Percentiles rank a stretch among this genome's conserved stretches.
phyloP scores from a whole-genome alignment of 2,888 invertebrate genomes.

The Crematogaster levior region DNA sequence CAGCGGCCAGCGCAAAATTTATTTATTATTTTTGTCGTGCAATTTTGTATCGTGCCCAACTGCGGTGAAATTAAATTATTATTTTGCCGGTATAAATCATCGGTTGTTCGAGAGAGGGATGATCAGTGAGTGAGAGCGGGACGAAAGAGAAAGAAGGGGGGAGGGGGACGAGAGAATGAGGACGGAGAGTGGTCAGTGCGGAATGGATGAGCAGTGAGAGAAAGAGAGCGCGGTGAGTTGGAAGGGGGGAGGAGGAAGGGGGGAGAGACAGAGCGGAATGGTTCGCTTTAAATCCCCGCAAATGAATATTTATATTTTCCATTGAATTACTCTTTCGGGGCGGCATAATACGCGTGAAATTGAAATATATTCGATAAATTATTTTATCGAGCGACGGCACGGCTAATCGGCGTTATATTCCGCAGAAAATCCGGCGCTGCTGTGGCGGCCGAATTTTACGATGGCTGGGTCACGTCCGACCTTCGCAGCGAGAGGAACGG shows the following conservation, averaged over 20 bases:
- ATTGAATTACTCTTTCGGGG: slow-evolving; percentile 85
- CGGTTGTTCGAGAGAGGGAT: slow-evolving; percentile 66
- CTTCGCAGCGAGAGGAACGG: slow-evolving; percentile 35
- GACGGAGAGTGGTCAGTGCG: slow-evolving; percentile 38
- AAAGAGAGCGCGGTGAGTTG: slow-evolving; percentile 51
- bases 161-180: slow-evolving; percentile 25
- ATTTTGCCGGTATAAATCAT: slow-evolving; percentile 85
- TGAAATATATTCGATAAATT: slow-evolving; percentile 85
- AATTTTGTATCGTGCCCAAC: slow-evolving; percentile 84
- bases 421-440: slow-evolving; percentile 70
- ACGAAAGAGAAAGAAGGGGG: slow-evolving; percentile 25
- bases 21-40: slow-evolving; percentile 86
- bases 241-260: neutral
- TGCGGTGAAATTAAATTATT: slow-evolving; percentile 85
- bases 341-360: slow-evolving; percentile 84
- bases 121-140: slow-evolving; percentile 52
- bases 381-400: slow-evolving; percentile 83
- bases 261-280: slow-evolving; percentile 69
- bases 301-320: slow-evolving; percentile 86
- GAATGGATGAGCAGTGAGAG: slow-evolving; percentile 31
- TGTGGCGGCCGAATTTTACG: slow-evolving; percentile 66
- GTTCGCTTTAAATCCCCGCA: slow-evolving; percentile 80
- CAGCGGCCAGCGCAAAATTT: slow-evolving; percentile 82
- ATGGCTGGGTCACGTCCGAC: slow-evolving; percentile 58
- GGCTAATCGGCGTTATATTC: slow-evolving; percentile 83